These are phyloP conservation scores for Eulithis prunata DNA, from an alignment of 2,888 invertebrate genomes.

Conservation along the genomic window DNA sequence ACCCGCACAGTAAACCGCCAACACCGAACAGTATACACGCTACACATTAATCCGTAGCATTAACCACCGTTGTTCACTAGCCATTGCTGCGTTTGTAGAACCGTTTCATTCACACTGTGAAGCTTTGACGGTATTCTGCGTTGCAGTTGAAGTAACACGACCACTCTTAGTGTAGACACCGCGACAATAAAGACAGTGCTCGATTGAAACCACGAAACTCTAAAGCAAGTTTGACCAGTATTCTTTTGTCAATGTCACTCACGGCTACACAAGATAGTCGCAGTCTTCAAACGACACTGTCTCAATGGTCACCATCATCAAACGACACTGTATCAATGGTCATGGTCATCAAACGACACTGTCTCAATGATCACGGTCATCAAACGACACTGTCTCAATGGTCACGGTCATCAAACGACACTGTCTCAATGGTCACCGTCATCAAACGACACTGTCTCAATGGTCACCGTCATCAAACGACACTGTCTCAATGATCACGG, in stretches of 20 bases:
- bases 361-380: not conserved
- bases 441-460: slow-evolving; percentile 1
- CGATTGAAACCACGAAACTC: too few species aligned
- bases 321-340: slow-evolving; percentile 50
- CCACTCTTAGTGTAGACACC: too few species aligned
- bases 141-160: too few species aligned
- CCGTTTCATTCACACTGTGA: not conserved
- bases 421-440: too few species aligned
- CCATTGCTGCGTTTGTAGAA: slow-evolving; percentile 6
- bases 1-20: slow-evolving; percentile 6
- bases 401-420: slow-evolving; percentile 76
- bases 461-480: slow-evolving; percentile 71
- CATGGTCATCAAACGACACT: too few species aligned
- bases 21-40: slow-evolving; percentile 10
- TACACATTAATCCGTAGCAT: not conserved
- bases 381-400: slow-evolving; percentile 64
- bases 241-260: too few species aligned
- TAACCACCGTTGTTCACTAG: not conserved
- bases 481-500: slow-evolving; percentile 9
- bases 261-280: too few species aligned
- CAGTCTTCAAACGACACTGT: slow-evolving; percentile 54
- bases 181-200: too few species aligned
- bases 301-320: slow-evolving; percentile 74
- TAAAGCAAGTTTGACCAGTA: too few species aligned
- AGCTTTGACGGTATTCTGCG: too few species aligned